Base-by-base conservation (phyloP, 2,113 vertebrate genomes). In the Salvator merianae region DNA sequence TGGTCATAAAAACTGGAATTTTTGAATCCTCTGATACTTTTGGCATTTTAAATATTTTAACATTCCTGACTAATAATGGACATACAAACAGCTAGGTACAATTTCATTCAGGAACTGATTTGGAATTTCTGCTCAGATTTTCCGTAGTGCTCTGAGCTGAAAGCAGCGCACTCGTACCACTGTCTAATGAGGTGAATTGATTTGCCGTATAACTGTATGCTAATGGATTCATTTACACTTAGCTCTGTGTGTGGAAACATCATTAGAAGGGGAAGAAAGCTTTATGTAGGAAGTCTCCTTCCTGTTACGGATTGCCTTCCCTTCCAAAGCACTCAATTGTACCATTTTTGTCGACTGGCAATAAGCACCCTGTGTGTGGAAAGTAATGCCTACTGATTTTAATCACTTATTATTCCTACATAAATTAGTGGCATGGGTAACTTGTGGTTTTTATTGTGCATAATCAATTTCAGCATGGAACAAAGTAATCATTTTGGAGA, bases 371-470 rank as follows among this genome's bases (percentile, higher is more conserved):
- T 4, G 16, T 32, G 1, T 79, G 20, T 68, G 84, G 43, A 77
- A 87, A 47, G n/a, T 62, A 30, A 70, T 73, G 18, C 4, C n/a
- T 76, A 75, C 38, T 79, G 75, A 86, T 84, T 86, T 43, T 38
- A 82, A 72, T 86, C 87, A 53, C 28, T 40, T 69, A 32, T 86
- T 91, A 86, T 82, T 83, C 88, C 79, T 74, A 65, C 85, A 82
- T 5, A 84, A 18, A 65, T 77, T 59, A 78, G 30, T 40, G 30
- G 40, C 75, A 24, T 55, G 83, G 68, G 50, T 28, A 71, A 82
- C 55, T 63, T 82, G 63, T 73, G 63, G 32, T 26, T 71, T 74
- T 66, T 78, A 62, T 40, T 43, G 22, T 30, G 24, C 55, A 71
- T 84, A 78, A 77, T 84, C 71, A 22, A 78, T 71, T 78, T 72